These are phyloP conservation scores for Hylaeus volcanicus DNA, from an alignment of 1,140 invertebrate species.

Conservation along the genomic window DNA sequence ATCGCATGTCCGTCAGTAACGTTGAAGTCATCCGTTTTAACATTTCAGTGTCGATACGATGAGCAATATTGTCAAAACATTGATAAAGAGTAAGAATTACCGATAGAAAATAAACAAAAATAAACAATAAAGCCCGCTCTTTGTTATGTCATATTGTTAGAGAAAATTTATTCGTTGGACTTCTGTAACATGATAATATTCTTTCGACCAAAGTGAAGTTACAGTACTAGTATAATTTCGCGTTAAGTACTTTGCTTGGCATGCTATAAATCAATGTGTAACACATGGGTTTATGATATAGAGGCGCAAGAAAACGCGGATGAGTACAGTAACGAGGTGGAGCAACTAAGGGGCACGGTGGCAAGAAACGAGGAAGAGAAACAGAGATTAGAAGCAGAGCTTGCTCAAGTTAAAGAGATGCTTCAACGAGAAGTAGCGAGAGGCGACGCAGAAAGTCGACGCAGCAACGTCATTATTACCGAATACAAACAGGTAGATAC, in stretches of 20 bases:
- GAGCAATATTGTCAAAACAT: slow-evolving; percentile 45
- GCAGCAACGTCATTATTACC: slow-evolving; percentile 89
- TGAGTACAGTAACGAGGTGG: slow-evolving; percentile 89
- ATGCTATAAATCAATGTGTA: neutral
- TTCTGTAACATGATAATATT: neutral
- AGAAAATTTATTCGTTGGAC: neutral
- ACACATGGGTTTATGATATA: slow-evolving; percentile 64
- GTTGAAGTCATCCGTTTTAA: slow-evolving; percentile 43
- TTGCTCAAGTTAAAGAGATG: slow-evolving; percentile 91
- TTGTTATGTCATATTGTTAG: too few species aligned
- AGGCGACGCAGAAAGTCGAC: slow-evolving; percentile 86
- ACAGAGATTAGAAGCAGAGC: slow-evolving; percentile 88
- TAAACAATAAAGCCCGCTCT: too few species aligned
- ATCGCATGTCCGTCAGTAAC: slow-evolving; percentile 48
- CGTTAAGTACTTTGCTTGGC: neutral
- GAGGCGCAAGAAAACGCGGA: slow-evolving; percentile 90
- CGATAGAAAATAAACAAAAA: neutral
- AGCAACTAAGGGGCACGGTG: slow-evolving; percentile 87
- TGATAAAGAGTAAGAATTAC: slow-evolving; percentile 62
- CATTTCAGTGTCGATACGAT: slow-evolving; percentile 25
- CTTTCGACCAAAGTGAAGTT: neutral
- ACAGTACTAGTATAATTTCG: neutral
- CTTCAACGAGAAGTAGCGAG: slow-evolving; percentile 89
- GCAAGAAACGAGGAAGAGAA: slow-evolving; percentile 92
- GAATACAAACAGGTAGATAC: slow-evolving; percentile 92